phyloP scores from a whole-genome alignment of 2,888 invertebrate species.

The Thymelicus sylvestris region DNA sequence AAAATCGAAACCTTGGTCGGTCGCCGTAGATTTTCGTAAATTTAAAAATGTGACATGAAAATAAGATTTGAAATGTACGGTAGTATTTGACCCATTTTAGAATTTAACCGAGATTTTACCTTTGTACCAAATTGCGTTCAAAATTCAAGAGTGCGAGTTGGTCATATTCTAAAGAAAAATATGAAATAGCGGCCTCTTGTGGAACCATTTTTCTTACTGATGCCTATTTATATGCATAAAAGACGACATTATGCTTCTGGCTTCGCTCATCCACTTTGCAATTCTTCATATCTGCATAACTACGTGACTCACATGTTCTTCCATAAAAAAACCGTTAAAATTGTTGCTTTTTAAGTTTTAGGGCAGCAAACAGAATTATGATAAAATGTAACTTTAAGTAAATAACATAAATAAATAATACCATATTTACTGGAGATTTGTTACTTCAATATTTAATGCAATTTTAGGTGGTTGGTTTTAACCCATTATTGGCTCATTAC shows the following conservation, averaged over 20 bases:
- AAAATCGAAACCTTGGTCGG: neutral
- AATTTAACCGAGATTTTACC: slow-evolving; percentile 8
- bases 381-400: too few relatives aligned
- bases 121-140: slow-evolving; percentile 8
- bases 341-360: neutral
- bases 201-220: slow-evolving; percentile 3
- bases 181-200: neutral
- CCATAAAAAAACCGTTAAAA: neutral
- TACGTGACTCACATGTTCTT: neutral
- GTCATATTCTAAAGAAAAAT: slow-evolving; percentile 13
- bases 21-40: neutral
- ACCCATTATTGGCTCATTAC: too few relatives aligned
- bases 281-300: slow-evolving; percentile 10
- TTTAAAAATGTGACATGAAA: slow-evolving; percentile 3
- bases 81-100: slow-evolving; percentile 4
- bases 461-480: too few relatives aligned
- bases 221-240: slow-evolving; percentile 12
- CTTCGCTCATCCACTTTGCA: slow-evolving; percentile 4
- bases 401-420: too few relatives aligned
- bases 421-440: too few relatives aligned
- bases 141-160: slow-evolving; percentile 10
- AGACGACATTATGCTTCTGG: slow-evolving; percentile 10
- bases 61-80: neutral
- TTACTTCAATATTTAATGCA: too few relatives aligned
- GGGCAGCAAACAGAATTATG: neutral